Base-by-base conservation (phyloP, 2,113 vertebrate species). In the Pseudonaja textilis region DNA sequence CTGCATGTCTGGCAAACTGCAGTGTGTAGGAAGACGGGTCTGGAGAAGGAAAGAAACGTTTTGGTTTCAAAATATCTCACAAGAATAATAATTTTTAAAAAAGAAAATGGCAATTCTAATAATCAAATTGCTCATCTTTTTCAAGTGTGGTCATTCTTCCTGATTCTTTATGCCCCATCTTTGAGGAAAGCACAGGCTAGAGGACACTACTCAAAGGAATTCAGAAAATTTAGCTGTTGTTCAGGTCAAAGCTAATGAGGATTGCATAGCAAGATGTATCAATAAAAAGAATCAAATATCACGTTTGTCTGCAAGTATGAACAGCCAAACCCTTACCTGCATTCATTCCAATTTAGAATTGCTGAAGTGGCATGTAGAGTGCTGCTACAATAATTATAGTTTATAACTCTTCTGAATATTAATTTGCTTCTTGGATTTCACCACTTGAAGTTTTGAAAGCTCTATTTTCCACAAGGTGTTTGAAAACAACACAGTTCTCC, bases 401-500 rank as follows among this genome's bases (percentile, higher is more conserved):
- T 39, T 95, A 93, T 94, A 96, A 94, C 94, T 95, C 92, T 93
- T 93, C 90, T 95, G 95, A 94, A 96, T 96, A 96, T 93, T 94
- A 95, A 89, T 94, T 90, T 93, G 96, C 94, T 95, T 94, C 95
- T 96, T 85, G 85, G 90, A 92, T 93, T 94, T 92, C 95, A 95
- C 90, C 94, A 95, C 61, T 50, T 88, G 87, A 34, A 69, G 85
- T 92, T 95, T 95, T 95, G 91, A 57, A 74, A 16, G 81, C 39
- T 92, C 9, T 74, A 50, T 87, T 90, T 87, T 52, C 23, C 85
- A 54, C 85, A 92, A 54, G 81, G 42, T 55, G 87, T 89, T 54
- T 90, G 74, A 20, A 20, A 74, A 94, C 92, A 61, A 94, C 92
- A 22, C 74, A 50, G 93, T 54, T 34, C 52, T 56, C 23, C 87